Evolutionary conservation across 2,113 vertebrate genomes (phyloP), one percentile per base, ranked within the genome.

Genomic region (Apodemus sylvaticus): DNA sequence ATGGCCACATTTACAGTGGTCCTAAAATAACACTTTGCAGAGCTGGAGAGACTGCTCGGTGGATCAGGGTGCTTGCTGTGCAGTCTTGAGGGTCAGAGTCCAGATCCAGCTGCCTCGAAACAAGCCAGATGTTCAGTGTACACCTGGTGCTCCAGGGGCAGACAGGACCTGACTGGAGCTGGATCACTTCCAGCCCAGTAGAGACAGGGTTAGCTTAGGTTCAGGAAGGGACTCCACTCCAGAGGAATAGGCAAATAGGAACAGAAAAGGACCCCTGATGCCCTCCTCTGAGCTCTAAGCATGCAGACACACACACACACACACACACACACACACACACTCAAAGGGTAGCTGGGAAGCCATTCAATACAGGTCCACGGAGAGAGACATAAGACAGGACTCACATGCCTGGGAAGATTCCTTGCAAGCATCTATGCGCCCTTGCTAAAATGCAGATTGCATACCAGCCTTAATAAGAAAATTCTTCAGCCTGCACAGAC

Each of bases 401-500:
- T 89, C 89, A 81, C 79, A 96, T 87, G 82, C 89, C 68, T 90
- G 79, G 29, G 71, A 95, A 93, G 96, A 94, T 93, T 96, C 90
- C 94, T 95, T 86, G 58, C 79, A 62, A 64, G 55, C 79, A 89
- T 90, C 92, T 92, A 36, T 94, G 82, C 88, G 62, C 39, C 42
- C 90, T 96, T 95, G 55, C 92, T 95, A 94, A 95, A 92, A 95
- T 95, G 26, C 60, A 79, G n/a, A 89, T 93, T 94, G 90, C 82
- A 45, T 93, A 96, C 90, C 68, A 91, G 29, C 51, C 48, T 94
- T 97, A 96, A 91, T 93, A 89, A 97, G 91, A 95, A 95, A 97
- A 98, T 97, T 86, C 93, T 66, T 88, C 91, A 82, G 60, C 93
- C 16, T 97, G 93, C 92, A 31, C 58, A 79, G 93, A 97, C 97